These are phyloP conservation scores for Protosalanx chinensis DNA, from an alignment of 2,797 vertebrate genomes.

Conservation along the genomic window DNA sequence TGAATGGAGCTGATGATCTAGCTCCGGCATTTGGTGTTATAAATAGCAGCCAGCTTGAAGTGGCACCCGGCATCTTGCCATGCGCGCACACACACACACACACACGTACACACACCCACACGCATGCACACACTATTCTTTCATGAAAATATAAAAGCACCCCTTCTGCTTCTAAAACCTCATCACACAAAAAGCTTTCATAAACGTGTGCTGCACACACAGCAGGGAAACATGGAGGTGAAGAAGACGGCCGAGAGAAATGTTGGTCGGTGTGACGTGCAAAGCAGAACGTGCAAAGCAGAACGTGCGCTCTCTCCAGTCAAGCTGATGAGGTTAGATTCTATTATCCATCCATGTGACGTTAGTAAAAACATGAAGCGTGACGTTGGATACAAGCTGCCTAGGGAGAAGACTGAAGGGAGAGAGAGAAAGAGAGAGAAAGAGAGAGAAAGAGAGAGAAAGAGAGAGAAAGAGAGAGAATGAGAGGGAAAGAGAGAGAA, in stretches of 20 bases:
- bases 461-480: neutral
- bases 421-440: neutral
- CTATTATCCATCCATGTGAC: neutral
- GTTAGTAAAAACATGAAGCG: neutral
- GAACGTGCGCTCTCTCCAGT: no score
- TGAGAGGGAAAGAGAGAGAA: no score
- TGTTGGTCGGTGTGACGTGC: no score
- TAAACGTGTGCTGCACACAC: no score
- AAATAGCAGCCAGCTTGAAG: neutral
- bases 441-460: neutral
- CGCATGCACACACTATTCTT: neutral
- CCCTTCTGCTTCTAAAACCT: no score
- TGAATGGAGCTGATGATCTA: neutral
- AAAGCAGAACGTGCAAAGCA: no score
- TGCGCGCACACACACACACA: neutral
- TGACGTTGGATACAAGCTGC: neutral
- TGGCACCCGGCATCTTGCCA: neutral
- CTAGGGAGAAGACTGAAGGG: neutral
- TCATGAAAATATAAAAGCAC: no score
- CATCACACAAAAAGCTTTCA: no score
- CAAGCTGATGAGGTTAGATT: neutral
- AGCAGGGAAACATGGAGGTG: no score
- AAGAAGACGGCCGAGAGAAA: no score
- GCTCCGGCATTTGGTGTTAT: neutral
- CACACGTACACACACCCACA: neutral